Evolutionary conservation across 53 echinoderm and acorn worm genomes (phyloP), one percentile per base, ranked within the genome.

Genomic region (Pentamera pediparva): DNA sequence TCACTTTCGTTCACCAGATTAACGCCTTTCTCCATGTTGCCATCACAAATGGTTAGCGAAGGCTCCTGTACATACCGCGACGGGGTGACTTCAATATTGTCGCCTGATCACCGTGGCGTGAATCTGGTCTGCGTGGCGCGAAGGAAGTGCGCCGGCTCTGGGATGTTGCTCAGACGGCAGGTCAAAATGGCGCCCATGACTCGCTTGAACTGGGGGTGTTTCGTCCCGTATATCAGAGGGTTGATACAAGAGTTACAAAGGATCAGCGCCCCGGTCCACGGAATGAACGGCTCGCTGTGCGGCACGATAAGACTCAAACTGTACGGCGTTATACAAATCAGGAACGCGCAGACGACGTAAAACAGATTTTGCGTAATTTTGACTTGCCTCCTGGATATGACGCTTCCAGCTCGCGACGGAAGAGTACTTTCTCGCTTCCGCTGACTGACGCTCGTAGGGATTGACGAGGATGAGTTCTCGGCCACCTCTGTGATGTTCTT

Each of bases 351-450:
- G n/a, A 94, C 94, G 32, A 94, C 94, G 82, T 86, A 90, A 51
- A 90, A 94, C 38, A 94, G 79, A 62, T 94, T 94, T 79, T 90
- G 90, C 62, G 94, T 90, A 33, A 94, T 87, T 62, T 94, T 81
- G 5, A 94, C 77, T 50, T 94, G 89, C 26, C 87, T 71, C 49
- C 75, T 78, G 22, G 73, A 72, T 19, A 72, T 72, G 11, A 72
- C 36, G 77, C 90, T 94, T 55, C 81, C 84, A 15, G 84, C 61
- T 12, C 77, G 67, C 2, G 69, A 76, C 27, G 78, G 79, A 25
- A 76, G 64, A 4, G 83, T 52, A 69, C 89, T 89, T 64, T 89
- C 89, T 22, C 93, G 75, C 4, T 86, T 59, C 32, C 82, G 81
- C 10, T 85, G 82, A 45, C 81, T 84, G 59, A 78, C 72, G 70